Evolutionary conservation across 1,140 invertebrate species (phyloP), one percentile per base, ranked within the genome.

Genomic region (Listronotus oregonensis): DNA sequence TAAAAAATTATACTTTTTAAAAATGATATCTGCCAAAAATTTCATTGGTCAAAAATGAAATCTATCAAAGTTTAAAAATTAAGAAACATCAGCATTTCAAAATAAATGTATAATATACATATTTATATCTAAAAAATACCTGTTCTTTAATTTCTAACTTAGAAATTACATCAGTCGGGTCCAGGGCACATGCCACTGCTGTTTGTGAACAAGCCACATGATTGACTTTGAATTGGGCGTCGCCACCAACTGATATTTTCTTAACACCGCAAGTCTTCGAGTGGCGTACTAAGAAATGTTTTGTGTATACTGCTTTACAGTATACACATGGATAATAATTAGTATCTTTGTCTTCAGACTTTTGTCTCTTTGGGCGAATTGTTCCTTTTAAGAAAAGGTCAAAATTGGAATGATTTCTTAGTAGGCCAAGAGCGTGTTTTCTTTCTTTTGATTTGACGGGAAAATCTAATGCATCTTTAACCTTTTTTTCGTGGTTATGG

Each of bases 321-420:
- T 51, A 63, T 27, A 56, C 32, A 42, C 66, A 67, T 6, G 65
- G 65, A 55, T 67, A 67, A 56, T 63, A 66, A 14, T 34, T 15
- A 34, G n/a, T n/a, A 1, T 40, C 47, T 18, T 14, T 46, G 17
- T 46, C 17, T 17, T 14, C 8, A 14, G 7, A 14, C 43, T 15
- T n/a, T 46, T 46, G 43, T 46, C 15, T n/a, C 43, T 46, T 46
- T 46, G 43, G 43, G 14, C 43, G 43, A 7, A 46, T 46, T 6
- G 15, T 14, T 43, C 27, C 66, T 40, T 37, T 14, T 18, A 63
- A 21, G 46, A 46, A 64, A n/a, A 63, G 52, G 14, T 67, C 39
- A 43, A 67, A 67, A 49, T 63, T 56, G n/a, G 59, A 39, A 43
- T 44, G 21, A 11, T 63, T 62, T 47, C n/a, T 40, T 62, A 67